phyloP scores from a whole-genome alignment of 2,113 vertebrate species.

The Megaleporinus macrocephalus region DNA sequence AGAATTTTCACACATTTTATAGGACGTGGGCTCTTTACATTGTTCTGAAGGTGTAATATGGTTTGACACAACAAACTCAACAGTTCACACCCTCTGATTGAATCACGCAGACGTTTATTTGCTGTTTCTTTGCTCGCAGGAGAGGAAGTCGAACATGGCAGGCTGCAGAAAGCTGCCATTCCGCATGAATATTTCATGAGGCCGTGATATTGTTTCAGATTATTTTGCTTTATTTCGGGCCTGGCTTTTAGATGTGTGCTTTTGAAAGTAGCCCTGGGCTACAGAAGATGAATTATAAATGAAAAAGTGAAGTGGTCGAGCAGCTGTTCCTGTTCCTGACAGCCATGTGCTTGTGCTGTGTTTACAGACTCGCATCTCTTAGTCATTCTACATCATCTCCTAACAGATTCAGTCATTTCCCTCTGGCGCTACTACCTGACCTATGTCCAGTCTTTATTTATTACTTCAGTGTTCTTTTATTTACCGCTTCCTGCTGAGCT shows the following conservation, averaged over 20 bases:
- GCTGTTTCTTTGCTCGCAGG: background rate
- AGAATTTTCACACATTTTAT: too few relatives aligned
- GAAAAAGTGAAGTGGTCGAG: background rate
- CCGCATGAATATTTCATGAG: constrained; percentile 44
- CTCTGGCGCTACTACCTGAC: background rate
- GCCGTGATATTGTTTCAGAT: constrained; percentile 47
- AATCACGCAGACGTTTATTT: too few relatives aligned
- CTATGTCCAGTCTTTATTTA: background rate
- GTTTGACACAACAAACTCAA: too few relatives aligned
- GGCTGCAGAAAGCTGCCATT: background rate
- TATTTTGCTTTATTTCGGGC: constrained; percentile 3
- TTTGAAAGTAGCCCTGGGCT: constrained; percentile 41
- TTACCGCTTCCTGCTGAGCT: too few relatives aligned
- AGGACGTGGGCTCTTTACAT: too few relatives aligned
- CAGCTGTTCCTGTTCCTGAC: constrained; percentile 11
- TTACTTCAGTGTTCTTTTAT: background rate
- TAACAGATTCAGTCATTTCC: background rate
- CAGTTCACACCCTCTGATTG: background rate
- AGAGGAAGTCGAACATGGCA: background rate
- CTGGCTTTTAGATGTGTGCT: constrained; percentile 32
- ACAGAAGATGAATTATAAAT: constrained; percentile 52
- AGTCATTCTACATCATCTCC: background rate
- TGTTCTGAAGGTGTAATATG: too few relatives aligned
- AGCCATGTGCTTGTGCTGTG: background rate
- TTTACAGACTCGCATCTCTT: background rate